Percentiles rank a stretch among this genome's conserved stretches.
phyloP scores from a whole-genome alignment of 2,888 invertebrate genomes.

The Uloborus plumipes region DNA sequence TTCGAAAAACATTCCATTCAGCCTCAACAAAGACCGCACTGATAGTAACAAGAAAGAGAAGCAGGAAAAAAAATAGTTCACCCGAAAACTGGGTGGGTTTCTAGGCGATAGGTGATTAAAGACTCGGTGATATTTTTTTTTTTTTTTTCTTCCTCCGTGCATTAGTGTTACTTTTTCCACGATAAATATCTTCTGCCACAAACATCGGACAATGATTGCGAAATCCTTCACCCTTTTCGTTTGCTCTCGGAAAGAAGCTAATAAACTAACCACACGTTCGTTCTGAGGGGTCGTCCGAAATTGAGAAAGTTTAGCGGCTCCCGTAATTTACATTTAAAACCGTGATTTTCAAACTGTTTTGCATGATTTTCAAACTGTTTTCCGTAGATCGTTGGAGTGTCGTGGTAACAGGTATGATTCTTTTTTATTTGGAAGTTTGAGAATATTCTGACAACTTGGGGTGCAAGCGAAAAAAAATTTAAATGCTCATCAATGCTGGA shows the following conservation, averaged over 20 bases:
- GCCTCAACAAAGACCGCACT: constrained; percentile 28
- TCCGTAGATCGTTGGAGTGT: no score
- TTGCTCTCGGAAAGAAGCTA: neutral
- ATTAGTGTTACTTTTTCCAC: constrained; percentile 14
- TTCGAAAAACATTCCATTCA: constrained; percentile 15
- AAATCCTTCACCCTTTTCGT: constrained; percentile 47
- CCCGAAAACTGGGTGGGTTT: constrained; percentile 46
- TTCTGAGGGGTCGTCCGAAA: constrained; percentile 21
- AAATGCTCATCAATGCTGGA: no score
- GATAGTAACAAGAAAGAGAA: neutral
- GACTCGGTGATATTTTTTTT: constrained; percentile 27
- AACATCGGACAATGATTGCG: constrained; percentile 19
- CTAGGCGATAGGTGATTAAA: constrained; percentile 37
- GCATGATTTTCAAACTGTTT: no score
- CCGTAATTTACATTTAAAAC: no score
- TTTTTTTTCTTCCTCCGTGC: constrained; percentile 5
- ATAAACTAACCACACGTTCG: no score
- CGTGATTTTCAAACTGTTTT: no score
- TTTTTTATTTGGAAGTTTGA: no score
- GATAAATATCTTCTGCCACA: constrained; percentile 47
- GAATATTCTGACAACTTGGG: no score
- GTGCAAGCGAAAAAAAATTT: no score
- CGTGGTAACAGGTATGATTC: no score
- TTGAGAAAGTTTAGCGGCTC: neutral
- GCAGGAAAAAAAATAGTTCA: constrained; percentile 1